Percentiles rank a stretch among this genome's conserved stretches.
Evolutionary conservation across 2,113 vertebrate genomes (phyloP).

Genomic region (Leucopternis melanops): DNA sequence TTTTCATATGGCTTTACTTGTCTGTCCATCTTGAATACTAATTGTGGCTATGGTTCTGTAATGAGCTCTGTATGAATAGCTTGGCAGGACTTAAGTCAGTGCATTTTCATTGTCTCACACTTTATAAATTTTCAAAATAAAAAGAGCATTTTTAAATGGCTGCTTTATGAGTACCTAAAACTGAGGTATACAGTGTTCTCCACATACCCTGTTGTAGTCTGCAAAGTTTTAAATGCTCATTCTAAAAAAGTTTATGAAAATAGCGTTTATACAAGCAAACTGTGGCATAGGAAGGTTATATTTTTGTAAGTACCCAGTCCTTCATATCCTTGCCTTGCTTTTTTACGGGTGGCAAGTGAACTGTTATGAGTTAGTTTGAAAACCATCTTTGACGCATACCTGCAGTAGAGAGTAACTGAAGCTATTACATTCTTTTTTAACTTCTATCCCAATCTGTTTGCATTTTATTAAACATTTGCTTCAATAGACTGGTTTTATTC

Average conservation of each 20-base stretch:
- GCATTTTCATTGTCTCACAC: neutral
- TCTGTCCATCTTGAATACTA: neutral
- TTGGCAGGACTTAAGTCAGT: neutral
- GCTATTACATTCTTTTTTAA: neutral
- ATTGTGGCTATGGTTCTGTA: neutral
- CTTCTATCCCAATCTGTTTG: neutral
- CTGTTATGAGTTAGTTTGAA: neutral
- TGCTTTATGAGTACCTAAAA: neutral
- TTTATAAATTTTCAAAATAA: neutral
- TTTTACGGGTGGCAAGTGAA: neutral
- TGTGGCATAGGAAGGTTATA: neutral
- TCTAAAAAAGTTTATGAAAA: neutral
- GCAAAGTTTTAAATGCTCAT: neutral
- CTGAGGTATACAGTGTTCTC: neutral
- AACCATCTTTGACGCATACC: neutral
- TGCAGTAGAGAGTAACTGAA: neutral
- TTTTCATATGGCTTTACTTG: neutral
- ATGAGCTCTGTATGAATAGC: neutral
- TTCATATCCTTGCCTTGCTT: neutral
- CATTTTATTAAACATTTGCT: neutral
- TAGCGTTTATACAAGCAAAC: neutral
- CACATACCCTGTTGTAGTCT: too few species aligned
- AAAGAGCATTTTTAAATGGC: neutral
- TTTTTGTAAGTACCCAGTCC: fast-evolving
- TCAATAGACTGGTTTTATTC: neutral